Conservation (phyloP, 2,113 vertebrate species). For the Plestiodon gilberti region DNA sequence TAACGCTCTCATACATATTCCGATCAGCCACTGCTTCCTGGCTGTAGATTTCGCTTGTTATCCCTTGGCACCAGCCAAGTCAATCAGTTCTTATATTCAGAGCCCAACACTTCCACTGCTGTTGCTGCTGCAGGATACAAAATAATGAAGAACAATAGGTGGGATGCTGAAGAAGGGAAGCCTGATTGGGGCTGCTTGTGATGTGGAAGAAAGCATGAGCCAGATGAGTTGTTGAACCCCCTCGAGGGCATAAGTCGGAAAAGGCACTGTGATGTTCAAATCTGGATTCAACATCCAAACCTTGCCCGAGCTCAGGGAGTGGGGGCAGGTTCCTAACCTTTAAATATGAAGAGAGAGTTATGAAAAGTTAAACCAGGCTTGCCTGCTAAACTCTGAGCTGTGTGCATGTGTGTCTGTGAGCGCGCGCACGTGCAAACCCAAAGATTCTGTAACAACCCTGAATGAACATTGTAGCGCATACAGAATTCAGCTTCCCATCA, state of each 20-base stretch:
- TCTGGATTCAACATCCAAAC: background rate
- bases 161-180: background rate
- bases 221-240: background rate
- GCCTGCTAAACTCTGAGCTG: background rate
- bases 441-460: too few relatives aligned
- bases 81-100: background rate
- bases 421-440: too few relatives aligned
- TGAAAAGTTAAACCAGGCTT: background rate
- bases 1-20: background rate
- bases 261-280: background rate
- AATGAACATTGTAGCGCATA: background rate
- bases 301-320: background rate
- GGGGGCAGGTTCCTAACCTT: background rate
- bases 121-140: conserved; percentile 5
- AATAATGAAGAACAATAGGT: conserved; percentile 3
- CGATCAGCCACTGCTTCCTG: background rate
- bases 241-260: background rate
- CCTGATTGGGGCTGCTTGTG: background rate
- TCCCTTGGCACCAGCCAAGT: conserved; percentile 1
- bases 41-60: background rate
- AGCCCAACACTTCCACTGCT: background rate
- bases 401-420: background rate
- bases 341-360: background rate
- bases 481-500: background rate
- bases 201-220: background rate